A percentile compares a stretch with the other conserved stretches of the same genome.
These are phyloP conservation scores for Chondrosia reniformis DNA, from an alignment of 37 sponge, comb jelly and placozoan genomes.

Conservation along the genomic window DNA sequence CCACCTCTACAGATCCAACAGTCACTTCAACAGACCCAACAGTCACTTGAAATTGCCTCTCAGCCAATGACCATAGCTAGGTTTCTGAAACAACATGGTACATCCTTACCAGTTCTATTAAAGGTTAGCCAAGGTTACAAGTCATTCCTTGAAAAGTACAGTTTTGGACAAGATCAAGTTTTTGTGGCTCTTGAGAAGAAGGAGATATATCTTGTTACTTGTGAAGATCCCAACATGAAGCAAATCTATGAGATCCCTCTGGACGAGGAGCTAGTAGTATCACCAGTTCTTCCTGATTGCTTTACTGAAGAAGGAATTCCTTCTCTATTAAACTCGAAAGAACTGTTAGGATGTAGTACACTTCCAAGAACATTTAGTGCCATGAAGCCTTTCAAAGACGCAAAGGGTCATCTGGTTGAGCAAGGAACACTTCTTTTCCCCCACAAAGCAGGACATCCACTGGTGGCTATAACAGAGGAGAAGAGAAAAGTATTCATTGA, in stretches of 20 bases:
- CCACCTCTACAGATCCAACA: too few relatives aligned
- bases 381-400: background rate
- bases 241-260: background rate
- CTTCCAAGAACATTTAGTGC: background rate
- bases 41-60: too few relatives aligned
- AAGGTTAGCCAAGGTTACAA: background rate
- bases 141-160: background rate
- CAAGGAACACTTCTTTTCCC: slow-evolving; percentile 16
- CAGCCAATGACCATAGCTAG: too few relatives aligned
- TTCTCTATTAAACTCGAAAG: background rate
- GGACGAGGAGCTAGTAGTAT: background rate
- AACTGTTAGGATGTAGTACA: background rate
- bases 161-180: background rate
- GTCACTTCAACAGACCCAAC: too few relatives aligned
- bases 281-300: background rate
- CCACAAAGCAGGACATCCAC: background rate
- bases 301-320: background rate
- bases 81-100: too few relatives aligned
- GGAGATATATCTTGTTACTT: background rate
- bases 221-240: too few relatives aligned
- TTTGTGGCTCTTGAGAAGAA: slow-evolving; percentile 13
- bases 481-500: background rate
- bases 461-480: background rate
- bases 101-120: background rate
- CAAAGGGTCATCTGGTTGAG: background rate